These are phyloP conservation scores for Eupithecia insigniata DNA, from an alignment of 2,888 invertebrate genomes.

Conservation along the genomic window DNA sequence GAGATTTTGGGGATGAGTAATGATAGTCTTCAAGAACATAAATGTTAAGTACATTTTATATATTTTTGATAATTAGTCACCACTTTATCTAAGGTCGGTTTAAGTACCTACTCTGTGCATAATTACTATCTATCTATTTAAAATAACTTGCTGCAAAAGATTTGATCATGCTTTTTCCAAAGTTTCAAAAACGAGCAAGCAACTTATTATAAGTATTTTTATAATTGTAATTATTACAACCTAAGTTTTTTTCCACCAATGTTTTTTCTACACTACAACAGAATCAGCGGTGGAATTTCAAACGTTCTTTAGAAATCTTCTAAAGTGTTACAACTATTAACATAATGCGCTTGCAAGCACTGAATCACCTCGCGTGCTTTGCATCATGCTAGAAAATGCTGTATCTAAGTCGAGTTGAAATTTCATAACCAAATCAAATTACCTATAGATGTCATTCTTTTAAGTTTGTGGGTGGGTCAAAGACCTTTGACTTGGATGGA, in stretches of 20 bases:
- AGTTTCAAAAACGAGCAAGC: not conserved
- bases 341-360: conserved; percentile 36
- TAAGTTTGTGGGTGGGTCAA: not conserved
- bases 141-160: not conserved
- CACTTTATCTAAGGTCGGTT: not conserved
- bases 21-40: not conserved
- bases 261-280: not conserved
- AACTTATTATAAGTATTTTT: not conserved
- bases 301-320: conserved; percentile 22
- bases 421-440: conserved; percentile 4
- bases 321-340: conserved; percentile 30
- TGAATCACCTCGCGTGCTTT: conserved; percentile 47
- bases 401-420: not conserved
- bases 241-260: not conserved
- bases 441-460: not conserved
- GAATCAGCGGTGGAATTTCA: conserved; percentile 3
- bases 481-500: not conserved
- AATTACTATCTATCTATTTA: not conserved
- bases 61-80: not conserved
- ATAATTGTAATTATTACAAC: no score
- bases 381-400: conserved; percentile 41
- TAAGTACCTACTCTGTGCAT: not conserved
- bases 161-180: not conserved
- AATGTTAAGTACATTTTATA: no score
- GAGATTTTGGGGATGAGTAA: not conserved